Percentiles rank a stretch among this genome's conserved stretches.
These are phyloP conservation scores for Geophilus truncorum DNA, from an alignment of 2,888 invertebrate genomes.

Conservation along the genomic window DNA sequence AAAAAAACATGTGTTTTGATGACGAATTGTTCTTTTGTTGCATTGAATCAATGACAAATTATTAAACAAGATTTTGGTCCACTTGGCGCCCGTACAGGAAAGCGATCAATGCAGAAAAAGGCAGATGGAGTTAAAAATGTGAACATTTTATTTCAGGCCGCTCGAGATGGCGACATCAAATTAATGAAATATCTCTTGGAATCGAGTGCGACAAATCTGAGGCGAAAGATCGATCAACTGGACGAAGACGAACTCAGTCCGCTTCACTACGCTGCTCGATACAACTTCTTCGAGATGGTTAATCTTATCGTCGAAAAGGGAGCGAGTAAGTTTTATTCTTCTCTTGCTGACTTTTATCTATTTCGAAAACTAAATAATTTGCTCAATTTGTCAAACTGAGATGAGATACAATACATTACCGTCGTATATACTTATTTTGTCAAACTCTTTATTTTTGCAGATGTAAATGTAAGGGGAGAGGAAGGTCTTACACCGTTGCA, in stretches of 20 bases:
- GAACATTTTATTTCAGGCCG: slow-evolving; percentile 29
- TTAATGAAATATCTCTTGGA: slow-evolving; percentile 32
- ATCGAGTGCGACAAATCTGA: not conserved
- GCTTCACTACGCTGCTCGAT: slow-evolving; percentile 52
- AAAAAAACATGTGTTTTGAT: not conserved
- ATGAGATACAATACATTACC: too few species aligned
- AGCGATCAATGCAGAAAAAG: not conserved
- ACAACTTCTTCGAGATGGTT: slow-evolving; percentile 48
- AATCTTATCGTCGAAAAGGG: slow-evolving; percentile 47
- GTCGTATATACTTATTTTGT: too few species aligned
- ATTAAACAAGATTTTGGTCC: not conserved
- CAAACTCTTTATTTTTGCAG: slow-evolving; percentile 31
- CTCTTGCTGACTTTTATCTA: too few species aligned
- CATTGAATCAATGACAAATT: not conserved
- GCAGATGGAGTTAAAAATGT: not conserved
- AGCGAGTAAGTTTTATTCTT: slow-evolving; percentile 47
- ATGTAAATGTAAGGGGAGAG: slow-evolving; percentile 47
- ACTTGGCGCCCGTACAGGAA: not conserved
- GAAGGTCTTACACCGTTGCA: slow-evolving; percentile 50
- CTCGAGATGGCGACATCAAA: slow-evolving; percentile 33
- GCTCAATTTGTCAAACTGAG: too few species aligned
- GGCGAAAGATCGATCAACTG: slow-evolving; percentile 46
- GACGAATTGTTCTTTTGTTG: not conserved
- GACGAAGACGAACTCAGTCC: slow-evolving; percentile 49
- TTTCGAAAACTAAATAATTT: too few species aligned